These are phyloP conservation scores for Rhincodon typus DNA, from an alignment of 2,797 vertebrate genomes.

Conservation along the genomic window DNA sequence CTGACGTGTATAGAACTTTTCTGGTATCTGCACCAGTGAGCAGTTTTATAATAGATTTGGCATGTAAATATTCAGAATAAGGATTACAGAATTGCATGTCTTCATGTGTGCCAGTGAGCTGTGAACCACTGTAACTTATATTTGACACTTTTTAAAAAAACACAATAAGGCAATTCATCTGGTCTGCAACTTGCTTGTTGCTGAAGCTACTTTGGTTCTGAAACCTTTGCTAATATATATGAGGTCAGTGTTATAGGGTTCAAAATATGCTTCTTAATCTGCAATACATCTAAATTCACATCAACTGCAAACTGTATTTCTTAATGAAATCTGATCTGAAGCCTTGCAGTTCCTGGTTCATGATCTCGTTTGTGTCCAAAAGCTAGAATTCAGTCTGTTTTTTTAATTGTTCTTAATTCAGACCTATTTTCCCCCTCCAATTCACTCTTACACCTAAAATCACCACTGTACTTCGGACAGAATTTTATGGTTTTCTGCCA, in stretches of 20 bases:
- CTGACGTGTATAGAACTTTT: not conserved
- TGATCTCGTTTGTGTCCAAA: not conserved
- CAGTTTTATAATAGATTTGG: not conserved
- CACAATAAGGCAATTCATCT: not conserved
- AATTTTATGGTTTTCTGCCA: not conserved
- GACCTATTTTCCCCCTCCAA: not conserved
- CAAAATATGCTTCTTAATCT: not conserved
- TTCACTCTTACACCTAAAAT: not conserved
- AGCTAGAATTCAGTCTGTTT: not conserved
- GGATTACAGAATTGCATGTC: not conserved
- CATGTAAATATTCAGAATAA: not conserved
- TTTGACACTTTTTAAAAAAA: not conserved
- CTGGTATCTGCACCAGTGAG: not conserved
- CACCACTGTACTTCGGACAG: not conserved
- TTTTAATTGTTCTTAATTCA: not conserved
- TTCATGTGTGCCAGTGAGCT: not conserved
- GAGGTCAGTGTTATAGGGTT: not conserved
- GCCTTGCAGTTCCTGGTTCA: not conserved
- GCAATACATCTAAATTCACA: not conserved
- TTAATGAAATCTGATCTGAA: not conserved
- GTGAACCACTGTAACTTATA: not conserved
- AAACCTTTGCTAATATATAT: not conserved
- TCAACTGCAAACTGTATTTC: not conserved
- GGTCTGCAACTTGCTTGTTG: not conserved
- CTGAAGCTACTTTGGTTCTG: not conserved